A percentile compares a stretch with the other conserved stretches of the same genome.
Evolutionary conservation across 92 coral and sea anemone species (phyloP).

Genomic region (Epizoanthus scotinus): DNA sequence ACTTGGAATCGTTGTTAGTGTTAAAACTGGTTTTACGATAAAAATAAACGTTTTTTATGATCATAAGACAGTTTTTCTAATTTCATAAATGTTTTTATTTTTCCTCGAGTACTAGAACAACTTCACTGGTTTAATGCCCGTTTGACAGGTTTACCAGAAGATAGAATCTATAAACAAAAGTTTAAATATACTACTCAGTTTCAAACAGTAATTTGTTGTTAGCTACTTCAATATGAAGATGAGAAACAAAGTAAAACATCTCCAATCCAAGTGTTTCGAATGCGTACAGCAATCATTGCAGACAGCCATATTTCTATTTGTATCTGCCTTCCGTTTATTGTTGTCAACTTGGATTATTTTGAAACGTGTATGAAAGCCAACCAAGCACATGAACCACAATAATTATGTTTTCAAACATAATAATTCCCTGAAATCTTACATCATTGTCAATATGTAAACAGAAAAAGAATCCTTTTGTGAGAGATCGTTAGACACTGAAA

Average conservation of each 20-base stretch:
- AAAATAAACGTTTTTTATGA: neutral
- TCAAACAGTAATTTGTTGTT: neutral
- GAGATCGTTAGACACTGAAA: neutral
- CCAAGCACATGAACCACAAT: neutral
- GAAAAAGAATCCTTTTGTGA: conserved; percentile 20
- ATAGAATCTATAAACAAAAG: neutral
- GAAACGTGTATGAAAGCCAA: conserved; percentile 17
- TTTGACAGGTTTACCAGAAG: conserved; percentile 18
- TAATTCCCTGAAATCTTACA: conserved; percentile 31
- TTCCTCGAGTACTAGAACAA: neutral
- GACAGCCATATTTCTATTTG: neutral
- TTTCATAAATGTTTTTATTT: neutral
- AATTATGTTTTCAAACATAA: conserved; percentile 27
- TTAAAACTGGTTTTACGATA: neutral
- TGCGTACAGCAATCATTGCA: neutral
- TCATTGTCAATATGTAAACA: conserved; percentile 41
- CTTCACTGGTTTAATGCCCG: conserved; percentile 7
- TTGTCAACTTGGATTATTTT: conserved; percentile 9
- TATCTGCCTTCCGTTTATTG: neutral
- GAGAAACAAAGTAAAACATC: neutral
- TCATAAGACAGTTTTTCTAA: neutral
- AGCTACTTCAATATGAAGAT: neutral
- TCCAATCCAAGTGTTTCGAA: neutral
- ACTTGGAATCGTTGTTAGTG: neutral
- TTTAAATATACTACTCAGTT: neutral